Evolutionary conservation across 1,140 invertebrate genomes (phyloP).

Genomic region (Papilio aristodemus): DNA sequence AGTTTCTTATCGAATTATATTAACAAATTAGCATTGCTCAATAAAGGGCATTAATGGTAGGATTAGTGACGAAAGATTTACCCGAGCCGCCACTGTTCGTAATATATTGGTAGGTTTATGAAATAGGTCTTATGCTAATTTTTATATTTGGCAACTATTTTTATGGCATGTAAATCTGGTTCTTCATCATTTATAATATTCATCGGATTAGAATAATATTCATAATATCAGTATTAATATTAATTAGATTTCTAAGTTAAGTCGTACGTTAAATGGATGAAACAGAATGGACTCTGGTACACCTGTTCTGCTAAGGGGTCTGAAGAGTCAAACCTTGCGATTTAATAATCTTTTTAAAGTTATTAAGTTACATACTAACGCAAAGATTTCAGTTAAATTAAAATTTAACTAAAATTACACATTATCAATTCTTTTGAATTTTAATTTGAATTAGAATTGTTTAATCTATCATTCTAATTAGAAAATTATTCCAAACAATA

Average conservation of each 20-base stretch:
- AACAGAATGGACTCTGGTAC: no score
- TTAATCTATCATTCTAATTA: no score
- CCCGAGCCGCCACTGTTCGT: not conserved
- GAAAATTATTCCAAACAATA: no score
- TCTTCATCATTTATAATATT: conserved; percentile 30
- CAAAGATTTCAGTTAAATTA: no score
- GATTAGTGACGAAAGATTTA: conserved; percentile 39
- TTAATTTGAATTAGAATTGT: no score
- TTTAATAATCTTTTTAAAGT: no score
- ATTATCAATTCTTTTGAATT: no score
- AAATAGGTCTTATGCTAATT: conserved; percentile 44
- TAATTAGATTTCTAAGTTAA: conserved; percentile 6
- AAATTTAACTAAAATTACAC: no score
- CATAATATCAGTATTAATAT: conserved; percentile 19
- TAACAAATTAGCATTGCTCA: conserved; percentile 43
- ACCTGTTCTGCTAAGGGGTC: no score
- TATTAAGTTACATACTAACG: no score
- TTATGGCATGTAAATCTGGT: conserved; percentile 10
- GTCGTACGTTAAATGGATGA: no score
- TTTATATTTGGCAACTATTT: conserved; percentile 39
- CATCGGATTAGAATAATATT: not conserved
- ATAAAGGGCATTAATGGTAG: conserved; percentile 41
- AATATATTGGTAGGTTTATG: conserved; percentile 31
- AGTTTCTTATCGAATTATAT: conserved; percentile 41
- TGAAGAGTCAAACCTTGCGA: no score